Percentiles rank a stretch among this genome's conserved stretches.
These are phyloP conservation scores for Halcyon smyrnensis DNA, from an alignment of 2,797 vertebrate species.

Conservation along the genomic window DNA sequence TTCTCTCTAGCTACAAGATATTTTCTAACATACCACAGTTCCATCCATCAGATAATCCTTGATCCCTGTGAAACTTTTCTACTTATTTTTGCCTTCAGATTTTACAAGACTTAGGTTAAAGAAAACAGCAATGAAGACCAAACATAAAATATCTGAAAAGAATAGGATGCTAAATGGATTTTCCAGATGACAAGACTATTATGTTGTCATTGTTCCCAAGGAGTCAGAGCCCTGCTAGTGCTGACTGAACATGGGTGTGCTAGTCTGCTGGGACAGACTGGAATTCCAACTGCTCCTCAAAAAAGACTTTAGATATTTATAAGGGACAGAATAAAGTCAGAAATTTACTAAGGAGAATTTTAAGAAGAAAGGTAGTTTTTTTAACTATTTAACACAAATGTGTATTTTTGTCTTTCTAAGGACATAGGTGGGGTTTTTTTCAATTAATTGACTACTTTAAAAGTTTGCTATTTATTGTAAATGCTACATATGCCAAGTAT, in stretches of 20 bases:
- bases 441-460: constrained; percentile 1
- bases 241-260: not conserved
- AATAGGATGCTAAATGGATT: not conserved
- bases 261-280: not conserved
- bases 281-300: not conserved
- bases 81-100: not conserved
- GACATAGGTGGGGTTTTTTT: not conserved
- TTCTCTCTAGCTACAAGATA: not conserved
- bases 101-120: not conserved
- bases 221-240: not conserved
- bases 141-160: not conserved
- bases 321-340: not conserved
- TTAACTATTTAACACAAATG: not conserved
- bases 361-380: not conserved
- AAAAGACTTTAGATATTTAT: not conserved
- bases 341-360: not conserved
- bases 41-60: not conserved
- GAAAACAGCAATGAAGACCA: not conserved
- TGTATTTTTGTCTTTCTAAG: constrained; percentile 1
- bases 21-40: not conserved
- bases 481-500: not conserved
- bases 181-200: not conserved
- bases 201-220: not conserved
- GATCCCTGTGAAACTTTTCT: not conserved
- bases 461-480: constrained; percentile 29